A percentile compares a stretch with the other conserved stretches of the same genome.
Conservation (phyloP, 2,797 vertebrate species). For the Myoxocephalus aenaeus region DNA sequence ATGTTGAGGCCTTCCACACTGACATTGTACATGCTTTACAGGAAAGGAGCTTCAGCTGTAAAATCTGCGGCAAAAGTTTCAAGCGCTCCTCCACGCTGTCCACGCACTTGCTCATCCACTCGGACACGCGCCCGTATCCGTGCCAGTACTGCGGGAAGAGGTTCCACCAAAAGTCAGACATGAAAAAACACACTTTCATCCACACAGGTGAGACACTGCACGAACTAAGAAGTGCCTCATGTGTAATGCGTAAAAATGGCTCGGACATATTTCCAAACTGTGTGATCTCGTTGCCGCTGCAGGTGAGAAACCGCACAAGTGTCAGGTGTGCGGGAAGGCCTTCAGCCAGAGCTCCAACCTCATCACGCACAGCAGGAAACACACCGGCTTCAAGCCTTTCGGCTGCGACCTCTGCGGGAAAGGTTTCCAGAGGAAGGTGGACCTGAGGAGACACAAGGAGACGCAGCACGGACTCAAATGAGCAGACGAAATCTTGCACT, state of each 20-base stretch:
- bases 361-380: conserved; percentile 98
- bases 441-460: conserved; percentile 96
- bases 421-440: conserved; percentile 98
- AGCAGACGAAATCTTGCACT: conserved; percentile 49
- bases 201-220: conserved; percentile 90
- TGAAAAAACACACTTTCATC: conserved; percentile 99
- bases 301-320: conserved; percentile 99
- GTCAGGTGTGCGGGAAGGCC: conserved; percentile 98
- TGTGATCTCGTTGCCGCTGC: conserved; percentile 15
- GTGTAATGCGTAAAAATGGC: conserved; percentile 27
- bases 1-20: neutral
- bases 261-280: neutral
- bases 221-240: neutral
- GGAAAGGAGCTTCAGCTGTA: conserved; percentile 98
- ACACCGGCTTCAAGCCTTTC: conserved; percentile 98
- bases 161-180: conserved; percentile 99
- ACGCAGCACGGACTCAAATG: conserved; percentile 95
- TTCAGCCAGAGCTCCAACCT: conserved; percentile 99
- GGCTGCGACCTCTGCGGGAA: conserved; percentile 97
- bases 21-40: conserved; percentile 56
- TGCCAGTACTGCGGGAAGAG: conserved; percentile 99
- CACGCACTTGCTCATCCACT: conserved; percentile 98
- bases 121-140: conserved; percentile 96
- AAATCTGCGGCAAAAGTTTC: conserved; percentile 98
- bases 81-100: conserved; percentile 98